Base-by-base conservation (phyloP, 2,888 invertebrate species). In the Cosmorhoe ocellata region DNA sequence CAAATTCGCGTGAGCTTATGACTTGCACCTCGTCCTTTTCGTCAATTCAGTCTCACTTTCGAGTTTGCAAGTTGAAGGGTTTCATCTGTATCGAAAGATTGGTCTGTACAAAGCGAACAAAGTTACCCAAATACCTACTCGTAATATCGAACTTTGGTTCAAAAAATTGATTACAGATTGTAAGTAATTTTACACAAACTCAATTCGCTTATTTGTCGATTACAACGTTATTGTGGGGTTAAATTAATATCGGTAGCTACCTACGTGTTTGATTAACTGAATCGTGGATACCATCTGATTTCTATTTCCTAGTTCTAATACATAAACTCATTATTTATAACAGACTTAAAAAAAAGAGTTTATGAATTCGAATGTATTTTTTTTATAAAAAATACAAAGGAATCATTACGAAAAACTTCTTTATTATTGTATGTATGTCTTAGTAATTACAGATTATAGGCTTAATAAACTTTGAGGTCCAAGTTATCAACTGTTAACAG, bases 81-180 rank as follows among this genome's bases (percentile, higher is more conserved):
- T 26, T 11, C 2, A 1, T 22, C 30, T 10, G 6, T 11, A 12
- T 30, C 28, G 18, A 36, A 44, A 18, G 36, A 37, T 14, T 34
- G 24, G 24, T 34, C 27, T 33, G 28, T 5, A 34, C 26, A 39
- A 38, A 26, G 41, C 7, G 60, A 64, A 63, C 61, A 56, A 63
- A 66, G 61, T 51, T 18, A 24, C 32, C 50, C 32, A 43, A 51
- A 38, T 37, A 42, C n/a, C n/a, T n/a, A n/a, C 11, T 11, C 36
- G 13, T 34, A 55, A 36, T 24, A 33, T 28, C 26, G 37, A 50
- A 39, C 44, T 43, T 26, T 39, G 34, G 10, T 5, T 36, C 33
- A 30, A 27, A 18, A 52, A 46, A 31, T 44, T 51, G 47, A 46
- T 38, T 52, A 53, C 30, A 40, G 14, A 52, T 51, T 42, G 27